Base-by-base conservation (phyloP, 2,113 vertebrate genomes). In the Brachypteracias leptosomus region DNA sequence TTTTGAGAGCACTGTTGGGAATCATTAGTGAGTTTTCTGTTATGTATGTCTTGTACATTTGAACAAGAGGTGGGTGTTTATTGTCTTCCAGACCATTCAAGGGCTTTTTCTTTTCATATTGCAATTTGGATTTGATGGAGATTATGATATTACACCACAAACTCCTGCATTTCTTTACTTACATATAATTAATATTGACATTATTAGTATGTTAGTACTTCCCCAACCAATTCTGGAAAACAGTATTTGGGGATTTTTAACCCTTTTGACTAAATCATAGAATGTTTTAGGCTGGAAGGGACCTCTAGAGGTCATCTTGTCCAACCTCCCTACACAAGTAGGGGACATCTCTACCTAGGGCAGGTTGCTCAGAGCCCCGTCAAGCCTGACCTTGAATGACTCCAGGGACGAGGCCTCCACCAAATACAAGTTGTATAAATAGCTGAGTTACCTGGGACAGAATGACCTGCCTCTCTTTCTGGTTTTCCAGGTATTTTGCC, bases 401-500 rank as follows among this genome's bases (percentile, higher is more conserved):
- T n/a, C n/a, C n/a, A n/a, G n/a, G n/a, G n/a, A n/a, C n/a, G n/a
- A n/a, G n/a, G n/a, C n/a, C n/a, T n/a, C n/a, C n/a, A n/a, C n/a
- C n/a, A n/a, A n/a, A n/a, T n/a, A n/a, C n/a, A n/a, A n/a, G n/a
- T n/a, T 33, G 8, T 59, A 29, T 46, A 49, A 87, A 57, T 33
- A 78, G 11, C 35, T 74, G 47, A 58, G 36, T 70, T 72, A 77
- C 22, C 16, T 61, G 24, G 17, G 93, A 76, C 26, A 61, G 87
- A 85, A 61, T 31, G 2, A 83, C 20, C 22, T 38, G 6, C 54
- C 12, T 82, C 62, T 61, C 28, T 54, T 67, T 80, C 66, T 93
- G 51, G 49, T 59, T 82, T 98, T 86, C 70, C 88, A 99, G 99
- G 98, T 76, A 93, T 99, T 96, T 97, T 98, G 84, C 99, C 99